These are phyloP conservation scores for Sarcophilus harrisii DNA, from an alignment of 2,797 vertebrate species.

Conservation along the genomic window DNA sequence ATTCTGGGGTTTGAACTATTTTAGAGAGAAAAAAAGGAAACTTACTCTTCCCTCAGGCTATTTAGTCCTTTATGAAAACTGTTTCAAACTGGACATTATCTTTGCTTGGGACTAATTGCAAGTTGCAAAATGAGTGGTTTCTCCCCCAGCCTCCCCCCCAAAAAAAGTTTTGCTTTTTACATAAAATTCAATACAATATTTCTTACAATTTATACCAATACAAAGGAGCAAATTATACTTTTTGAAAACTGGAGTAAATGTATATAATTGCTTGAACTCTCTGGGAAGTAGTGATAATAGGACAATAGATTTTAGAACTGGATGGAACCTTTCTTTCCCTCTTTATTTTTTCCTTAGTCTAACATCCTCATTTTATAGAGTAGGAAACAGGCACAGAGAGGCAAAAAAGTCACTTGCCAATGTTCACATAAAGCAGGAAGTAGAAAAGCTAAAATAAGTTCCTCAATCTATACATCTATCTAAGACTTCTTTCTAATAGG, in stretches of 20 bases:
- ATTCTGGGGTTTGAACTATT: not conserved
- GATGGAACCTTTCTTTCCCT: not conserved
- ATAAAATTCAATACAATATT: conserved; percentile 6
- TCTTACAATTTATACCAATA: conserved; percentile 31
- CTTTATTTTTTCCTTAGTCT: not conserved
- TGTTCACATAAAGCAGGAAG: not conserved
- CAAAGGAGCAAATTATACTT: conserved; percentile 48
- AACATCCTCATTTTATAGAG: not conserved
- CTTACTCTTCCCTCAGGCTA: not conserved
- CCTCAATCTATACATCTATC: not conserved
- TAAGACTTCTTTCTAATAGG: conserved; percentile 83
- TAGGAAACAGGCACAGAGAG: conserved; percentile 3
- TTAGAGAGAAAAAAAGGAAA: not conserved
- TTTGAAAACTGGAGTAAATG: conserved; percentile 57
- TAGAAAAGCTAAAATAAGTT: not conserved
- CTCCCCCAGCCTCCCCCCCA: too few species aligned
- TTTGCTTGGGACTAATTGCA: not conserved
- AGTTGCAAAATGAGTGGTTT: not conserved
- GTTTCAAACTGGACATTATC: not conserved
- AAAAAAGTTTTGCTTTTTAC: not conserved
- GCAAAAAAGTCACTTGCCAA: not conserved
- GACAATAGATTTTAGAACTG: conserved; percentile 30
- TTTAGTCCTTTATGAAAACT: not conserved
- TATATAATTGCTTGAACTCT: conserved; percentile 49
- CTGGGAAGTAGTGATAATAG: not conserved